phyloP scores from a whole-genome alignment of 2,113 vertebrate genomes.

The Psammodynastes pulverulentus region DNA sequence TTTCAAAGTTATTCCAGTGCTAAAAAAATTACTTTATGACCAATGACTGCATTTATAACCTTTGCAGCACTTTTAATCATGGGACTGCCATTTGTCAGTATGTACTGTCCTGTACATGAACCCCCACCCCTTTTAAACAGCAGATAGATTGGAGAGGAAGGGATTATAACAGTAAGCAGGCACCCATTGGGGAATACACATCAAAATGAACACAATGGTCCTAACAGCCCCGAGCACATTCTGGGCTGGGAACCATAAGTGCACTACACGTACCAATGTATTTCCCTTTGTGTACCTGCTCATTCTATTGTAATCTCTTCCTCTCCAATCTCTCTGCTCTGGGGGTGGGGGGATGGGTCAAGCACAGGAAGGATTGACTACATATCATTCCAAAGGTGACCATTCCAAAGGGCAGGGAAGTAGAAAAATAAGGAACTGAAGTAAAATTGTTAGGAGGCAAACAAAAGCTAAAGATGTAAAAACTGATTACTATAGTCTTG shows the following conservation, averaged over 20 bases:
- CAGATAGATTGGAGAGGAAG: neutral
- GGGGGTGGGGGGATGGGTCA: neutral
- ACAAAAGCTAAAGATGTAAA: neutral
- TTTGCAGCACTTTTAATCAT: neutral
- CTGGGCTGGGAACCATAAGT: neutral
- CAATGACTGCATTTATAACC: neutral
- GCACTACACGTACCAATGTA: neutral
- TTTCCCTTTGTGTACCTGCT: neutral
- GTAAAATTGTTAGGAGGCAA: neutral
- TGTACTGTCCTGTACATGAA: neutral
- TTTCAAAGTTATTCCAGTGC: neutral
- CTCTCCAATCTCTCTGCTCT: neutral
- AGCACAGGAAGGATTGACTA: neutral
- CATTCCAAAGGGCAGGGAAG: neutral
- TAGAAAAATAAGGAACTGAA: neutral
- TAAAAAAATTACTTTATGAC: neutral
- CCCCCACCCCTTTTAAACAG: neutral
- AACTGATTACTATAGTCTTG: neutral
- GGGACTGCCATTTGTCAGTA: neutral
- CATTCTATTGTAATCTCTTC: neutral
- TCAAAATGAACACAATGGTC: neutral
- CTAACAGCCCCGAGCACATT: neutral
- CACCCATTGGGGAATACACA: neutral
- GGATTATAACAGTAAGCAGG: neutral
- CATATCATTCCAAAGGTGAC: neutral